Evolutionary conservation across 2,797 vertebrate species (phyloP).

Genomic region (Triplophysa yarkandensis): DNA sequence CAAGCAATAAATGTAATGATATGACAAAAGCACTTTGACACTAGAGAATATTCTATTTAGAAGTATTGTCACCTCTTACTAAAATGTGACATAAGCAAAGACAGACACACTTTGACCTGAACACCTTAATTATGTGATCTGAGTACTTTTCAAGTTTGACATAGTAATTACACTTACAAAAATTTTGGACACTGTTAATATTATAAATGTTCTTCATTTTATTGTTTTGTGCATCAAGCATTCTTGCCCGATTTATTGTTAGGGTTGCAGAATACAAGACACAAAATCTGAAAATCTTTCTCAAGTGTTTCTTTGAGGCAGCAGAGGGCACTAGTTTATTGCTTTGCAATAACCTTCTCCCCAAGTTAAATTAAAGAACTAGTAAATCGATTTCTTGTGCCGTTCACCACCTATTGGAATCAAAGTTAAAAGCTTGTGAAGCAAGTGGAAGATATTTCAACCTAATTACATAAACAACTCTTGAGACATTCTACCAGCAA

Average conservation of each 20-base stretch:
- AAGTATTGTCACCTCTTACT: not conserved
- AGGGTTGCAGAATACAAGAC: not conserved
- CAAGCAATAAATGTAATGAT: not conserved
- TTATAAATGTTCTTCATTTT: not conserved
- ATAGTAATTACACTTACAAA: not conserved
- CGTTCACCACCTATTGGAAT: slow-evolving; percentile 21
- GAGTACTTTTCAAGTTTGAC: not conserved
- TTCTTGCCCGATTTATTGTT: not conserved
- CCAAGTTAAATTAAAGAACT: slow-evolving; percentile 2
- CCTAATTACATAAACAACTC: slow-evolving; percentile 44
- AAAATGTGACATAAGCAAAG: not conserved
- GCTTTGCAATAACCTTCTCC: slow-evolving; percentile 26
- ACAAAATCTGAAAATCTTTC: not conserved
- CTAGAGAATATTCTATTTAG: not conserved
- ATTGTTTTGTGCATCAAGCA: not conserved
- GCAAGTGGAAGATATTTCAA: slow-evolving; percentile 25
- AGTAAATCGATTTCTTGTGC: not conserved
- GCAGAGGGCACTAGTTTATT: slow-evolving; percentile 47
- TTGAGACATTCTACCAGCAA: slow-evolving; percentile 31
- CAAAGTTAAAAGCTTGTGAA: not conserved
- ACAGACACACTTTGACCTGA: not conserved
- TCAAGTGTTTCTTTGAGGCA: slow-evolving; percentile 34
- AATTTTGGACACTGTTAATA: not conserved
- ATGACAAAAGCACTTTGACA: not conserved
- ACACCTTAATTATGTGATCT: not conserved